Evolutionary conservation across 1,140 invertebrate species (phyloP).

Genomic region (Caenorhabditis inopinata): DNA sequence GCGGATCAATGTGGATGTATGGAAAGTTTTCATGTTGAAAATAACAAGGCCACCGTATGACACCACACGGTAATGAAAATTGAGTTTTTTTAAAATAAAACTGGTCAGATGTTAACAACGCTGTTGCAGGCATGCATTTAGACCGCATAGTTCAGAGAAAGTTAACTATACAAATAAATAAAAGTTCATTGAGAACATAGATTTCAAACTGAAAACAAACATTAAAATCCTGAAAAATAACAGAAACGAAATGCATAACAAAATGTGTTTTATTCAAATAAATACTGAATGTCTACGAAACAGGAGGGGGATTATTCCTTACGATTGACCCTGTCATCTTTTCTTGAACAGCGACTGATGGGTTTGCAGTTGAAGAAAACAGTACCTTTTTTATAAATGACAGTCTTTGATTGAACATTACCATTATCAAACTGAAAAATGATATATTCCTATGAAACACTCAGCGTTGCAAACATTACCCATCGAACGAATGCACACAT

Average conservation of each 20-base stretch:
- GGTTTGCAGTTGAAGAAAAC: not conserved
- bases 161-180: too few relatives aligned
- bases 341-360: not conserved
- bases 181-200: too few relatives aligned
- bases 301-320: not conserved
- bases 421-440: not conserved
- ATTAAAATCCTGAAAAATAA: not conserved
- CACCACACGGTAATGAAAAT: not conserved
- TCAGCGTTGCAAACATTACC: not conserved
- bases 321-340: not conserved
- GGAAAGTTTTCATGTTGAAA: not conserved
- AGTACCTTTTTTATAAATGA: not conserved
- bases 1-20: constrained; percentile 30
- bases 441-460: not conserved
- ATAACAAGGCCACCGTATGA: not conserved
- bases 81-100: not conserved
- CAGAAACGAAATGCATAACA: too few relatives aligned
- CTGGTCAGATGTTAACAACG: not conserved
- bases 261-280: too few relatives aligned
- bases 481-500: not conserved
- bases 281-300: not conserved
- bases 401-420: not conserved
- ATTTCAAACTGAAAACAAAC: not conserved
- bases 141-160: too few relatives aligned
- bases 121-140: too few relatives aligned